Percentiles rank a stretch among this genome's conserved stretches.
phyloP scores from a whole-genome alignment of 2,113 vertebrate genomes.

The Eidolon helvum region DNA sequence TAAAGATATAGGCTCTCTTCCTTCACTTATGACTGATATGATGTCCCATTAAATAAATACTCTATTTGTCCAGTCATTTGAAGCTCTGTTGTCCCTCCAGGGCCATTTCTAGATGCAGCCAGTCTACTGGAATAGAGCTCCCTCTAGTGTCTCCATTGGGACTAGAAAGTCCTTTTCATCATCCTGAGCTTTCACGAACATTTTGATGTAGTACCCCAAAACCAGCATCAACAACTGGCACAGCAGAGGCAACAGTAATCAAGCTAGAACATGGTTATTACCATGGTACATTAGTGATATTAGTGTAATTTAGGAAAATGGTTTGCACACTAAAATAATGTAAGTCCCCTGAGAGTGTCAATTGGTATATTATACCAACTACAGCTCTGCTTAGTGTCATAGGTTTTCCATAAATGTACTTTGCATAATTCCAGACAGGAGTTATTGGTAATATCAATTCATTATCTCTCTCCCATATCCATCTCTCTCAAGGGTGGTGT shows the following conservation, averaged over 20 bases:
- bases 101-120: background rate
- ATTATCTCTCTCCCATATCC: background rate
- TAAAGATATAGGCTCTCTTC: background rate
- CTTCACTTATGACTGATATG: background rate
- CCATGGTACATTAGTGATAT: background rate
- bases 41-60: background rate
- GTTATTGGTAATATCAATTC: background rate
- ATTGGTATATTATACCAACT: background rate
- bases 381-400: background rate
- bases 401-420: slow-evolving; percentile 28
- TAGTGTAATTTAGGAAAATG: background rate
- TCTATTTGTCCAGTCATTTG: background rate
- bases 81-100: slow-evolving; percentile 27
- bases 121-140: slow-evolving; percentile 61
- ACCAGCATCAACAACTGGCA: background rate
- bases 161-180: background rate
- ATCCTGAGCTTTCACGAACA: background rate
- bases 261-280: background rate
- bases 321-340: background rate
- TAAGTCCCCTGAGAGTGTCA: background rate
- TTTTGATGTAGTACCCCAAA: background rate
- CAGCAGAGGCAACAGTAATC: background rate
- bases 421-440: background rate
- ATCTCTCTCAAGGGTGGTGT: background rate
- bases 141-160: slow-evolving; percentile 51